These are phyloP conservation scores for Lasioglossum leucozonium DNA, from an alignment of 2,888 invertebrate genomes.

Conservation along the genomic window DNA sequence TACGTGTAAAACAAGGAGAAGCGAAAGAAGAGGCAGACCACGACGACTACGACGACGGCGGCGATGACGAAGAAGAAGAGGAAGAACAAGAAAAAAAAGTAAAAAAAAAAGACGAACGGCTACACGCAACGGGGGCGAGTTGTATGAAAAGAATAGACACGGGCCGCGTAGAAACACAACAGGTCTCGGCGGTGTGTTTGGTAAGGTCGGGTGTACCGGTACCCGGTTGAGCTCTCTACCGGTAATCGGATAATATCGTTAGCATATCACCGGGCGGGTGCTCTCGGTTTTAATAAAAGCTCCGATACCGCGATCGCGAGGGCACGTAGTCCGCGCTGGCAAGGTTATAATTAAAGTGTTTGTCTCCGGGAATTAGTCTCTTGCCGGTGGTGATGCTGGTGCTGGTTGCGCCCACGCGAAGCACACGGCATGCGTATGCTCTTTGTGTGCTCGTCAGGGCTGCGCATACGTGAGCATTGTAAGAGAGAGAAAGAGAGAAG, in stretches of 20 bases:
- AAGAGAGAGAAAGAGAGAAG: neutral
- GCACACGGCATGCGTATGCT: constrained; percentile 30
- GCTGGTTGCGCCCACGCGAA: constrained; percentile 32
- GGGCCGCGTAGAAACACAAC: neutral
- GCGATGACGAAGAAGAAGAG: neutral
- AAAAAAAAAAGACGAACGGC: neutral
- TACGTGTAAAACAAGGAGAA: neutral
- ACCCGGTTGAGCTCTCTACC: neutral
- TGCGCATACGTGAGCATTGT: constrained; percentile 10
- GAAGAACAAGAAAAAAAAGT: neutral
- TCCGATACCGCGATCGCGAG: constrained; percentile 61
- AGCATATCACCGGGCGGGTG: constrained; percentile 18
- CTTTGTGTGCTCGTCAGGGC: constrained; percentile 5
- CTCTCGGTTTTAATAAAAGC: constrained; percentile 70
- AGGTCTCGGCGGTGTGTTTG: neutral
- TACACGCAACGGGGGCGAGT: neutral
- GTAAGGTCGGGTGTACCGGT: neutral
- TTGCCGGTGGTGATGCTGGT: neutral
- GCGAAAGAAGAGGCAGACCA: neutral
- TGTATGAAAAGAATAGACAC: neutral
- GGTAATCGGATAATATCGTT: constrained; percentile 41
- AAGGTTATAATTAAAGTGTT: constrained; percentile 75
- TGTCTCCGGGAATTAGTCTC: constrained; percentile 71
- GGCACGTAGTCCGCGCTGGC: constrained; percentile 42
- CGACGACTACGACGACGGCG: neutral